Percentiles rank a stretch among this genome's conserved stretches.
Evolutionary conservation across 2,797 vertebrate genomes (phyloP).

Genomic region (Myiotriccus ornatus): DNA sequence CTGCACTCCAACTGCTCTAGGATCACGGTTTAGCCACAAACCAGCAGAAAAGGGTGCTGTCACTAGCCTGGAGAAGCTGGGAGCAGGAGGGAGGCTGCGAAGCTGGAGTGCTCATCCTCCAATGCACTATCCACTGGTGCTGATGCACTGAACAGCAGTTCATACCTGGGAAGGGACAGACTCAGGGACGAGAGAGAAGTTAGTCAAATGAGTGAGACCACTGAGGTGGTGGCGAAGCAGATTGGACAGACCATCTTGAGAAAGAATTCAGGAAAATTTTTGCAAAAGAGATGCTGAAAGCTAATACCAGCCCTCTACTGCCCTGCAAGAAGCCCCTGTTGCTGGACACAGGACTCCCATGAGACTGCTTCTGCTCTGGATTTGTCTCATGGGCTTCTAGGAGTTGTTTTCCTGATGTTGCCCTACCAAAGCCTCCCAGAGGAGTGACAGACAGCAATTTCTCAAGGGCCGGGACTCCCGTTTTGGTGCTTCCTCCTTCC

Average conservation of each 20-base stretch:
- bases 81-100: background rate
- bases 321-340: background rate
- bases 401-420: background rate
- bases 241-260: background rate
- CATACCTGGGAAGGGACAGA: background rate
- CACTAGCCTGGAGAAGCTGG: background rate
- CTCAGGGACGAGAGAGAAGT: background rate
- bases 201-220: background rate
- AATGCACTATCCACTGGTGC: background rate
- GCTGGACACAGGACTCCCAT: background rate
- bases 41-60: background rate
- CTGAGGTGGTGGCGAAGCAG: background rate
- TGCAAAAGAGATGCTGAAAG: background rate
- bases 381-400: background rate
- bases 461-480: background rate
- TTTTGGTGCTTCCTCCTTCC: background rate
- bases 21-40: accelerated
- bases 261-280: background rate
- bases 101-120: background rate
- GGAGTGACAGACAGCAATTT: background rate
- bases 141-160: background rate
- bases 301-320: background rate
- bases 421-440: background rate
- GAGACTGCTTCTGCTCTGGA: background rate
- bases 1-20: background rate